These are phyloP conservation scores for Drosophila mulleri DNA, from an alignment of 2,888 invertebrate genomes.

Conservation along the genomic window DNA sequence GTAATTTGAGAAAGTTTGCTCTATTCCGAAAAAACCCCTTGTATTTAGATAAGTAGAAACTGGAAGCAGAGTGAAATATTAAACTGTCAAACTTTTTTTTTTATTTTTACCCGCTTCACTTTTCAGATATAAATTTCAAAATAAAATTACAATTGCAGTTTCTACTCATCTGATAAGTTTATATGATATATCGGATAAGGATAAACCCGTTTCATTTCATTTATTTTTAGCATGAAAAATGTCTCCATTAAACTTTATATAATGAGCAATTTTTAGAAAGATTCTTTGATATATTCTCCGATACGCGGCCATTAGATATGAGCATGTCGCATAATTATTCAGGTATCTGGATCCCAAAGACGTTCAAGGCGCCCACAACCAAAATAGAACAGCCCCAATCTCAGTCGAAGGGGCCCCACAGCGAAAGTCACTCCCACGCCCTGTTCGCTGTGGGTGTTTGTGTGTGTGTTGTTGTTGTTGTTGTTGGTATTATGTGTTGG, in stretches of 20 bases:
- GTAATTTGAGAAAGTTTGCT: too few relatives aligned
- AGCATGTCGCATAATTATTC: slow-evolving; percentile 40
- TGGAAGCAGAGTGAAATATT: too few relatives aligned
- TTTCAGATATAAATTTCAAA: too few relatives aligned
- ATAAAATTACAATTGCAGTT: too few relatives aligned
- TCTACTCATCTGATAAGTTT: too few relatives aligned
- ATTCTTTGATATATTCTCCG: slow-evolving; percentile 9
- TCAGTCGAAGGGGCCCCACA: slow-evolving; percentile 4
- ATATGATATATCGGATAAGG: not conserved
- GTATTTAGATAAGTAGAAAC: too few relatives aligned
- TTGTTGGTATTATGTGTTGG: slow-evolving; percentile 8
- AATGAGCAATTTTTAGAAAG: slow-evolving; percentile 1
- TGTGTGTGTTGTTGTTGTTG: not conserved
- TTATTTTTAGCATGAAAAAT: not conserved
- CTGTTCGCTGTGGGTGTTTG: not conserved
- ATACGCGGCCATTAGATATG: slow-evolving; percentile 8
- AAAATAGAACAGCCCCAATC: slow-evolving; percentile 35
- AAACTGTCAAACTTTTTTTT: too few relatives aligned
- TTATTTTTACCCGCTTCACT: too few relatives aligned
- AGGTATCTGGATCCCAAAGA: slow-evolving; percentile 31
- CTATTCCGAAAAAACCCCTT: too few relatives aligned
- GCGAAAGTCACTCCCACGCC: slow-evolving; percentile 50
- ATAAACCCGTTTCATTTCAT: not conserved
- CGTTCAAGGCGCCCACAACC: slow-evolving; percentile 6
- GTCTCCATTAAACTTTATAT: not conserved